phyloP scores from a whole-genome alignment of 2,113 vertebrate species.

The Saimiri boliviensis region DNA sequence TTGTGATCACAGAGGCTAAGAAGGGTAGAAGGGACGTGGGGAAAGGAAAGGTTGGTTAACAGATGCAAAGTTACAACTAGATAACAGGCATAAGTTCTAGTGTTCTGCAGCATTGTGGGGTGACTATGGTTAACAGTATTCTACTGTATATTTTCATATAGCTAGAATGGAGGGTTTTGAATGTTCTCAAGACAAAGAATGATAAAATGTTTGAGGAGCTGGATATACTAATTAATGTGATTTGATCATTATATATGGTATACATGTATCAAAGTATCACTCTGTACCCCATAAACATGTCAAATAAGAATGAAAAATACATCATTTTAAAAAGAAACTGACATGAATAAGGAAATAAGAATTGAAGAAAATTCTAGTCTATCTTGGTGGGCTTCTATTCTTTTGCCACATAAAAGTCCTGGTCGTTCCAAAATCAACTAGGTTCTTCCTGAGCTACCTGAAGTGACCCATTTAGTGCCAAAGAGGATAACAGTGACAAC shows the following conservation, averaged over 20 bases:
- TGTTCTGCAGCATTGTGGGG: neutral
- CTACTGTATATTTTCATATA: neutral
- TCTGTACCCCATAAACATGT: neutral
- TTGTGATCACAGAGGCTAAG: neutral
- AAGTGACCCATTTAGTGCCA: neutral
- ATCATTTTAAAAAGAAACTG: neutral
- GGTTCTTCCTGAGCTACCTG: neutral
- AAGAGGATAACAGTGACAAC: neutral
- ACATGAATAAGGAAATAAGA: neutral
- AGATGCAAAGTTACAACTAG: neutral
- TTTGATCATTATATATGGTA: neutral
- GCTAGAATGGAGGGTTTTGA: neutral
- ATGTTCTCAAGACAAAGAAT: neutral
- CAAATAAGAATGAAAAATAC: neutral
- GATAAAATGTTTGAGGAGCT: neutral
- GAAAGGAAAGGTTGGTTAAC: neutral
- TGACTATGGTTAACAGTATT: neutral
- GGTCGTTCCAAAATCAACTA: neutral
- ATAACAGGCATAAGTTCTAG: neutral
- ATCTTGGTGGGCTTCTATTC: neutral
- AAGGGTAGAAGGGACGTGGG: neutral
- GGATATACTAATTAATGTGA: neutral
- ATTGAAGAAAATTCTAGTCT: neutral
- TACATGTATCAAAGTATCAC: neutral
- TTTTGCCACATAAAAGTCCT: constrained; percentile 1